These are phyloP conservation scores for Sarcophaga peregrina DNA, from an alignment of 1,140 invertebrate species.

Conservation along the genomic window DNA sequence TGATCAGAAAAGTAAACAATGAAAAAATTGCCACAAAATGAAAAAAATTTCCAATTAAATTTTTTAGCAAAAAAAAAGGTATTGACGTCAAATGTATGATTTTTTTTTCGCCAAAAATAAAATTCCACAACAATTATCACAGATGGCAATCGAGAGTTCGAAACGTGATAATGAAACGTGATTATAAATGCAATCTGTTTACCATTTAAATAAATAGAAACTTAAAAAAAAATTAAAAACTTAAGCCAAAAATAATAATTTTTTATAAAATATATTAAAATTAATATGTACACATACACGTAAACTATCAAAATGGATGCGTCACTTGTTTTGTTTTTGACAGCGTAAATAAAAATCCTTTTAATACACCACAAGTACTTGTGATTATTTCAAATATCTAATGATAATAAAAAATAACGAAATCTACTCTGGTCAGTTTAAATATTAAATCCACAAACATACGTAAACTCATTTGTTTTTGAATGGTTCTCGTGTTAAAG, in stretches of 20 bases:
- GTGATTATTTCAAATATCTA: too few relatives aligned
- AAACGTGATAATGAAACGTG: slow-evolving; percentile 14
- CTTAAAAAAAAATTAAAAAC: not conserved
- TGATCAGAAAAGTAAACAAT: not conserved
- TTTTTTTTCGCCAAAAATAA: too few relatives aligned
- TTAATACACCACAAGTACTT: too few relatives aligned
- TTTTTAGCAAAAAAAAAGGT: not conserved
- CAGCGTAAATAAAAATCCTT: not conserved
- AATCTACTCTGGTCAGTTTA: not conserved
- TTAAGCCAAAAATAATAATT: not conserved
- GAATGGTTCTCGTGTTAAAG: too few relatives aligned
- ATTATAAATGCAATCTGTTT: not conserved
- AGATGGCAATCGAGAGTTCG: not conserved
- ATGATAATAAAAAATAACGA: too few relatives aligned
- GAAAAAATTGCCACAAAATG: not conserved
- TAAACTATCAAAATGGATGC: not conserved
- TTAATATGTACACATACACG: too few relatives aligned
- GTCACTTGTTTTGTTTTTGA: not conserved
- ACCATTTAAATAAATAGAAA: not conserved
- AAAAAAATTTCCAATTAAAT: not conserved
- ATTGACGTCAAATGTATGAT: not conserved
- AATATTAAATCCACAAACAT: not conserved
- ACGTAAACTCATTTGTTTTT: not conserved
- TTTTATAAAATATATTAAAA: slow-evolving; percentile 3
- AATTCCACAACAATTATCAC: too few relatives aligned